Conservation (phyloP, 2,888 invertebrate species). For the Tenthredo amoena region DNA sequence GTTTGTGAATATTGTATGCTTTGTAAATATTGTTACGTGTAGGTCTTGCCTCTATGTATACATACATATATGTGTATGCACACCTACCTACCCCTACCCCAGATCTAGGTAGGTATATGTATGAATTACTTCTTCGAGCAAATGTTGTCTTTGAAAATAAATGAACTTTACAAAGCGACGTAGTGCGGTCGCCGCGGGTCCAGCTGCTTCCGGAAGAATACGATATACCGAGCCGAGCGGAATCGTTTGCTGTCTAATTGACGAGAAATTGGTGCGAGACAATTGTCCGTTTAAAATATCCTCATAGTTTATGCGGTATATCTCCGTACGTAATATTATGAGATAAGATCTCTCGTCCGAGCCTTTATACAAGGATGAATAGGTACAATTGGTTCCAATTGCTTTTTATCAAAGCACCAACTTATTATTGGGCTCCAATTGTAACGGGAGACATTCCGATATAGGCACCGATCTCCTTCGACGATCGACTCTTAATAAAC, state of each 20-base stretch:
- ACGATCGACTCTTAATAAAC: constrained; percentile 18
- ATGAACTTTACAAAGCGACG: constrained; percentile 31
- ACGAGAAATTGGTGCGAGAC: background rate
- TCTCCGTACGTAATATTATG: background rate
- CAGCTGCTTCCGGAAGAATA: constrained; percentile 31
- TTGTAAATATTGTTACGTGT: constrained; percentile 41
- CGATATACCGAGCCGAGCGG: background rate
- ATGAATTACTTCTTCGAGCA: constrained; percentile 47
- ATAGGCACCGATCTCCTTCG: background rate
- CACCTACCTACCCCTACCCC: background rate
- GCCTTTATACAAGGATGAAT: constrained; percentile 5
- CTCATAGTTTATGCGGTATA: background rate
- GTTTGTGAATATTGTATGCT: constrained; percentile 45
- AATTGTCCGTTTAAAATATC: constrained; percentile 5
- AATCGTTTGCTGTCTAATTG: background rate
- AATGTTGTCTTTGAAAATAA: constrained; percentile 40
- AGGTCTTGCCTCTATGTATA: background rate
- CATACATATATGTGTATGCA: background rate
- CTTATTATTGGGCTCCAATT: constrained; percentile 19
- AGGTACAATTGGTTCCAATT: constrained; percentile 37
- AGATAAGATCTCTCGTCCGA: background rate
- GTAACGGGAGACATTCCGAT: constrained; percentile 23
- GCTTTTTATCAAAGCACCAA: constrained; percentile 30
- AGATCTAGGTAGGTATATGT: background rate
- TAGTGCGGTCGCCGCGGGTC: background rate